Evolutionary conservation across 2,113 vertebrate genomes (phyloP).

Genomic region (Corythaixoides concolor): DNA sequence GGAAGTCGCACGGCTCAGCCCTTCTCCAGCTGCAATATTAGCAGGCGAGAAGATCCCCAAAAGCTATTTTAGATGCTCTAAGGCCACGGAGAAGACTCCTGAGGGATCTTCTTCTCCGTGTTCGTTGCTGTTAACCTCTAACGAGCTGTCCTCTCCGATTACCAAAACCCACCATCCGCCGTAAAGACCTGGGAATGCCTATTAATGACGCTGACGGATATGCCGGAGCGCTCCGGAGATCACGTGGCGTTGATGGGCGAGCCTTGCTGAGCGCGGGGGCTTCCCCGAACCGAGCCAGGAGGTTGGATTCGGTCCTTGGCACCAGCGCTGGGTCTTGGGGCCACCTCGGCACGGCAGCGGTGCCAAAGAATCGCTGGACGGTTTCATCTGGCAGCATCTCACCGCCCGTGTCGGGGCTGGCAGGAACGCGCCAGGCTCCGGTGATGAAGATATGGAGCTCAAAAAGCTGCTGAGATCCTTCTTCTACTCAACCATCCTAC

Average conservation of each 20-base stretch:
- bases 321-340: fast-evolving
- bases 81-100: not conserved
- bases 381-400: not conserved
- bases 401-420: not conserved
- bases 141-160: not conserved
- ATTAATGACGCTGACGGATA: not conserved
- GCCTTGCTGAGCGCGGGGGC: not conserved
- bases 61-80: not conserved
- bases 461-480: not conserved
- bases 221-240: not conserved
- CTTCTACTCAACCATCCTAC: not conserved
- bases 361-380: not conserved
- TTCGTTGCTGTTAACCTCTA: not conserved
- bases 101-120: not conserved
- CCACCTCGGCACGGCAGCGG: fast-evolving
- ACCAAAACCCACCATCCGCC: not conserved
- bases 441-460: not conserved
- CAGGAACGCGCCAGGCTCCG: not conserved
- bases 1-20: too few species aligned
- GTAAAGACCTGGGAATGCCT: not conserved
- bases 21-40: too few species aligned
- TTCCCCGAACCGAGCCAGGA: not conserved
- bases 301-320: not conserved
- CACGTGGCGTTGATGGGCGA: fast-evolving
- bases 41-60: not conserved